Base-by-base conservation (phyloP, 2,797 vertebrate species). In the Halcyon smyrnensis region DNA sequence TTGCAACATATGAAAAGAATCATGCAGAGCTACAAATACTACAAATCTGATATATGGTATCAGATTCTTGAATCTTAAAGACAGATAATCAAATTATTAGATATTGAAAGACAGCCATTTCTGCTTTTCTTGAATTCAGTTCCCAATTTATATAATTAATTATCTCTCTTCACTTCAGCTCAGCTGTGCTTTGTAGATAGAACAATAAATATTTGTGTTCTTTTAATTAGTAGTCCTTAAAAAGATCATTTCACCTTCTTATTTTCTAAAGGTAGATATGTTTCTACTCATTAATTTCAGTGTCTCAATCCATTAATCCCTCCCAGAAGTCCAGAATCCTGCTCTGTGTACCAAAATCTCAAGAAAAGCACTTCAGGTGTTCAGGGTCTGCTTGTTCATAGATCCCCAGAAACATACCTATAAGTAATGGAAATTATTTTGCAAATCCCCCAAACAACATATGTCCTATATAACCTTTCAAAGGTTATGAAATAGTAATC, bases 1-100 rank as follows among this genome's bases (percentile, higher is more conserved):
- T 94, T 67, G 85, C 57, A 89, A 56, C 62, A 86, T 36, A 79
- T 67, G 18, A 90, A 96, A 96, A 93, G n/a, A 97, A 95, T 71
- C 85, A 74, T 73, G 50, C 36, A 96, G 24, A 95, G 57, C 25
- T 89, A 95, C 81, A 94, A 90, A 84, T 82, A 91, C 7, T 53
- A 41, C 4, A 71, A 17, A 60, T 69, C 28, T 75, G 41, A 93
- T 24, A 8, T 36, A 78, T 14, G 14, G 3, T 27, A 92, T 76
- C n/a, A 67, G 48, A 56, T 5, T 4, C 21, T 36, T 62, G 60
- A 82, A 79, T 48, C n/a, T 77, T 75, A 82, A 79, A 46, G n/a
- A 71, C 13, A 84, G 41, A 86, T 74, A 54, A 11, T 78, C 15
- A 90, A 43, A 81, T 60, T 28, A 90, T 37, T 41, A 84, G 23